Evolutionary conservation across 2,888 invertebrate species (phyloP).

Genomic region (Petrolisthes cinctipes): DNA sequence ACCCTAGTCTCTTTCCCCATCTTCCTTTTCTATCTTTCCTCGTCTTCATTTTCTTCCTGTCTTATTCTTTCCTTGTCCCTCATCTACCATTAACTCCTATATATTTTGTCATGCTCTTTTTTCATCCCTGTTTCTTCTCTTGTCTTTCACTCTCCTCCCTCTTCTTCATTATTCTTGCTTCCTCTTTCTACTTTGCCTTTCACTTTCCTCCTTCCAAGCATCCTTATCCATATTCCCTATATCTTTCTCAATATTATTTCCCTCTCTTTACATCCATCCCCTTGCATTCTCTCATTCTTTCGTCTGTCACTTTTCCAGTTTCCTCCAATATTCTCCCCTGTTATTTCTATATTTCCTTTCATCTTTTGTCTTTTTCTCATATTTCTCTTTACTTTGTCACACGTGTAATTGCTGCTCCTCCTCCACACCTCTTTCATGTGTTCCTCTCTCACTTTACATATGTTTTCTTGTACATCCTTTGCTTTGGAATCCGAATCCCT

Average conservation of each 20-base stretch:
- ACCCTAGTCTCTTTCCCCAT: background rate
- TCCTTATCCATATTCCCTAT: background rate
- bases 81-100: background rate
- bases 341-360: background rate
- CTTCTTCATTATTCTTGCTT: background rate
- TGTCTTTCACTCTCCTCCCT: background rate
- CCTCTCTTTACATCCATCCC: background rate
- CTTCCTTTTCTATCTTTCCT: background rate
- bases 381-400: background rate
- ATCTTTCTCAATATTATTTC: background rate
- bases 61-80: background rate
- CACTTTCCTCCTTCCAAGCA: background rate
- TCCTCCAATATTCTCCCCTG: too few species aligned
- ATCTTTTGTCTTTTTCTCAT: background rate
- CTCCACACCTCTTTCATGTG: background rate
- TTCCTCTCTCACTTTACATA: background rate
- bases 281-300: background rate
- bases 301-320: too few species aligned
- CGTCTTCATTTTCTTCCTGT: constrained; percentile 3
- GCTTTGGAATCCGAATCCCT: too few species aligned
- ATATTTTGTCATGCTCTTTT: background rate
- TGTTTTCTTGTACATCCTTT: background rate
- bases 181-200: background rate
- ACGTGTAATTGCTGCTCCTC: background rate
- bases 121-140: background rate